Percentiles rank a stretch among this genome's conserved stretches.
Conservation (phyloP, 2,113 vertebrate genomes). For the Aepyceros melampus region DNA sequence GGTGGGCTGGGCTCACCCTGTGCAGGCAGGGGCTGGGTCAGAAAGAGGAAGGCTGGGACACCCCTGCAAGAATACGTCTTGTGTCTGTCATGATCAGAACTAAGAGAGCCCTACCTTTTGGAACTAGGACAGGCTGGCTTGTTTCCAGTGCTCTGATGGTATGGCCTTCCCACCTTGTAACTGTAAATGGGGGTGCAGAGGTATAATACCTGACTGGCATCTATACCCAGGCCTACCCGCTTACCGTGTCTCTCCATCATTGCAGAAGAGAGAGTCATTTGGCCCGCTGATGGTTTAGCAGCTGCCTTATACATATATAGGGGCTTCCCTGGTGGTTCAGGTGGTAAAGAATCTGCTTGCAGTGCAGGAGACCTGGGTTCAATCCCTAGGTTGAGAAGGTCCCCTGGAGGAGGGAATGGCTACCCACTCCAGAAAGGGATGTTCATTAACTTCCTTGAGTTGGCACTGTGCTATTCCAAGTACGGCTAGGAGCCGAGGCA, state of each 20-base stretch:
- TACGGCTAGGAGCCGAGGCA: background rate
- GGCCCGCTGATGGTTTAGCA: background rate
- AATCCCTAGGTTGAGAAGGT: background rate
- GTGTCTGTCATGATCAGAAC: accelerated
- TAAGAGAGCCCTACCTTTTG: background rate
- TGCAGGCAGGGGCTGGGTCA: too few species aligned
- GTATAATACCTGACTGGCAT: background rate
- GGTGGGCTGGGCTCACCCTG: background rate
- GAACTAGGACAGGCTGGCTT: background rate
- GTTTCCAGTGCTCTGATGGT: background rate
- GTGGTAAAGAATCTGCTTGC: background rate
- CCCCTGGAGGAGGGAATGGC: background rate
- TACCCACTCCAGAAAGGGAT: background rate
- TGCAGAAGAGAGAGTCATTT: background rate
- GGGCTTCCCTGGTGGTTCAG: background rate
- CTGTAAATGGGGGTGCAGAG: background rate
- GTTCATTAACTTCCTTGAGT: background rate
- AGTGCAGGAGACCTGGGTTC: background rate
- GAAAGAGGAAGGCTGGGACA: background rate
- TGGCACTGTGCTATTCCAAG: background rate
- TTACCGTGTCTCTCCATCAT: accelerated
- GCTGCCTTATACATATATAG: background rate
- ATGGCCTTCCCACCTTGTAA: background rate
- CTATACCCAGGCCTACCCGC: background rate
- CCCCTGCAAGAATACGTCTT: too few species aligned